phyloP scores from a whole-genome alignment of 1,140 invertebrate species.

The Drosophila elegans region DNA sequence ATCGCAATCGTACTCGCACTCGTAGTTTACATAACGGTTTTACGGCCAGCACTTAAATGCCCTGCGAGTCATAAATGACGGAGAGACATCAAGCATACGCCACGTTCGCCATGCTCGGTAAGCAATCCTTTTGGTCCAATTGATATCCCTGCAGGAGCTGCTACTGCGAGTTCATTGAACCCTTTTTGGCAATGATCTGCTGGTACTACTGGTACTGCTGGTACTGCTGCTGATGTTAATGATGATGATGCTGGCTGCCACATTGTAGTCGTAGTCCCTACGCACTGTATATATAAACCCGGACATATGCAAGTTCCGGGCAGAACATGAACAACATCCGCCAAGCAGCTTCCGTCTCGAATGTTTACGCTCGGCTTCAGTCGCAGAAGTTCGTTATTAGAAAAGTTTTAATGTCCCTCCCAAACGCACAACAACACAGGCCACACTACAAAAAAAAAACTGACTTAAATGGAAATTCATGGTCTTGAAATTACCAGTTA shows the following conservation, averaged over 20 bases:
- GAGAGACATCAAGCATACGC: conserved; percentile 43
- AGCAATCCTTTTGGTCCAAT: conserved; percentile 39
- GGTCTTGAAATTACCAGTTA: no score
- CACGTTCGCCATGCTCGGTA: conserved; percentile 15
- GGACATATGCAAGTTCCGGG: conserved; percentile 33
- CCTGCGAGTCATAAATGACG: conserved; percentile 47
- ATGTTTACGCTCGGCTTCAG: conserved; percentile 73
- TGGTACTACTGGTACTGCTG: neutral
- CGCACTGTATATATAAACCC: conserved; percentile 2
- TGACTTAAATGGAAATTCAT: no score
- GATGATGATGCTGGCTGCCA: conserved; percentile 26
- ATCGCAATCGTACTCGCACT: conserved; percentile 14
- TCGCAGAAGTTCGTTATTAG: conserved; percentile 74
- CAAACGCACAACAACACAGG: conserved; percentile 56
- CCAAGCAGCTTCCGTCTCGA: conserved; percentile 58
- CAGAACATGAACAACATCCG: conserved; percentile 53
- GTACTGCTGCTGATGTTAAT: conserved; percentile 32
- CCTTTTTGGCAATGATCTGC: conserved; percentile 36
- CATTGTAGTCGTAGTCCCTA: conserved; percentile 21
- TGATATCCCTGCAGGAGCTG: conserved; percentile 28
- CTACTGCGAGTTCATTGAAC: conserved; percentile 31
- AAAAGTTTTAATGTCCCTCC: conserved; percentile 76
- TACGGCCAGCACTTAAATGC: conserved; percentile 58
- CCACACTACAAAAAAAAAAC: conserved; percentile 2
- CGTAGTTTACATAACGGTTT: conserved; percentile 60